Evolutionary conservation across 2,113 vertebrate genomes (phyloP).

Genomic region (Cyprichromis sp.): DNA sequence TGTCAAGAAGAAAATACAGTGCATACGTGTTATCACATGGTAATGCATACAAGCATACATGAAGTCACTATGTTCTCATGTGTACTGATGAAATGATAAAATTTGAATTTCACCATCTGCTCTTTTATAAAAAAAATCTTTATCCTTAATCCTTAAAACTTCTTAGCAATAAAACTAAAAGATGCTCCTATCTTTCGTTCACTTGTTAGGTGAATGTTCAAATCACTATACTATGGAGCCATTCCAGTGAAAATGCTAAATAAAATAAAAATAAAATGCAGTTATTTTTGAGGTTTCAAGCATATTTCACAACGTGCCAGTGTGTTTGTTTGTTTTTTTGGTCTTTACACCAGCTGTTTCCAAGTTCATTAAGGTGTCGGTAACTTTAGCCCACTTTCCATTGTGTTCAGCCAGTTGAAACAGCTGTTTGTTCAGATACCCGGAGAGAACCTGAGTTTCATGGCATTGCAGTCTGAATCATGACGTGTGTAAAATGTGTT

Average conservation of each 20-base stretch:
- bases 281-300: background rate
- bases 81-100: background rate
- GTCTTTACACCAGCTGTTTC: background rate
- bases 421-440: background rate
- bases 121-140: background rate
- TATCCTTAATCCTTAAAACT: background rate
- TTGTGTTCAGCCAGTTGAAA: background rate
- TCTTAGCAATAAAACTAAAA: background rate
- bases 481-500: background rate
- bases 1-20: constrained; percentile 49
- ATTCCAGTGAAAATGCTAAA: background rate
- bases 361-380: background rate
- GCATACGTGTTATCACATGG: background rate
- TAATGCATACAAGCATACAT: background rate
- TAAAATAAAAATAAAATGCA: background rate
- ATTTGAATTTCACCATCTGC: background rate
- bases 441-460: background rate
- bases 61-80: background rate
- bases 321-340: rapidly evolving
- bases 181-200: background rate
- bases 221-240: background rate
- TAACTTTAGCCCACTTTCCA: background rate
- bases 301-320: background rate
- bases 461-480: background rate
- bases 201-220: background rate